Percentiles rank a stretch among this genome's conserved stretches.
Conservation (phyloP, 2,888 invertebrate genomes). For the Thelaira solivaga region DNA sequence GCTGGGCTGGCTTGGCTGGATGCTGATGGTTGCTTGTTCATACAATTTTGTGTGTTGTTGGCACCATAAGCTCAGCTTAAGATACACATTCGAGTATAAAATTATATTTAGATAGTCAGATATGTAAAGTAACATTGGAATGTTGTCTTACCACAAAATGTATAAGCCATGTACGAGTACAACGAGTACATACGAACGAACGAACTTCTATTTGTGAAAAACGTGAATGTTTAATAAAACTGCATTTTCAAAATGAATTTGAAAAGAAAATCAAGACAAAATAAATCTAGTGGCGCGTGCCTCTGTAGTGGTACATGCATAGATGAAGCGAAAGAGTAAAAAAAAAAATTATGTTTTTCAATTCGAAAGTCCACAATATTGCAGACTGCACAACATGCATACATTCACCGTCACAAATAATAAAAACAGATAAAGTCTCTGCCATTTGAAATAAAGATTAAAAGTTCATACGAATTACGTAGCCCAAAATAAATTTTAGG, state of each 20-base stretch:
- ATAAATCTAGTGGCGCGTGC: conserved; percentile 57
- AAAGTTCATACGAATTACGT: no score
- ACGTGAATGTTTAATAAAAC: conserved; percentile 5
- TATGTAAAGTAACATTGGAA: conserved; percentile 62
- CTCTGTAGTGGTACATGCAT: conserved; percentile 37
- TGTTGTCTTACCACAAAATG: conserved; percentile 58
- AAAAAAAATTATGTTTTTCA: neutral
- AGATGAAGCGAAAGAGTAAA: neutral
- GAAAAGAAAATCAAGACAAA: conserved; percentile 41
- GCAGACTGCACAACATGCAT: neutral
- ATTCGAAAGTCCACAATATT: conserved; percentile 21
- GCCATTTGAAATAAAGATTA: no score
- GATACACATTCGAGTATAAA: neutral
- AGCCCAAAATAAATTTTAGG: no score
- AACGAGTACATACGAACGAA: neutral
- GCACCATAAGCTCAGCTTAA: conserved; percentile 43
- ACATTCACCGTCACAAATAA: no score
- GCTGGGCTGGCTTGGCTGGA: no score
- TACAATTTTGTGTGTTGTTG: neutral
- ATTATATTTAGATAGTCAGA: neutral
- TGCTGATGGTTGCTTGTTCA: conserved; percentile 7
- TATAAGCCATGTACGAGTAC: no score
- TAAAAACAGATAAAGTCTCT: no score
- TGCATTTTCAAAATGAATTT: conserved; percentile 54
- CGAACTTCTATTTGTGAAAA: conserved; percentile 31